Conservation (phyloP, 37 sponge, comb jelly and placozoan species). For the Ianthella basta region DNA sequence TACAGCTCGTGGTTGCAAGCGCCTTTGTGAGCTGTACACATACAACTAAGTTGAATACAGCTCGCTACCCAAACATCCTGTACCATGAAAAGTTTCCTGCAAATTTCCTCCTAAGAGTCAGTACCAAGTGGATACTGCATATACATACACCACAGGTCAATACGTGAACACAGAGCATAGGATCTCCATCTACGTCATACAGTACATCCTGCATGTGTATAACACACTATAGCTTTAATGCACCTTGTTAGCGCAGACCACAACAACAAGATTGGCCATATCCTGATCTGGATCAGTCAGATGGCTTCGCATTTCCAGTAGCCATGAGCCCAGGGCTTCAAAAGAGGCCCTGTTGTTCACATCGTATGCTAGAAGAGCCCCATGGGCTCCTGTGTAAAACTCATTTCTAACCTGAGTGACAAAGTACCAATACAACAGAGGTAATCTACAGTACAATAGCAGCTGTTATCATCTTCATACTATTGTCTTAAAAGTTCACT, state of each 20-base stretch:
- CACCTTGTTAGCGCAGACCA: constrained; percentile 93
- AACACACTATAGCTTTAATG: background rate
- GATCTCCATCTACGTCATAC: background rate
- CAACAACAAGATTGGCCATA: constrained; percentile 67
- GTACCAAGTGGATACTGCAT: too few species aligned
- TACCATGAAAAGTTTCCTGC: too few species aligned
- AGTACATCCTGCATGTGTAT: background rate
- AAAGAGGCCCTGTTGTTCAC: constrained; percentile 80
- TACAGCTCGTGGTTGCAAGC: too few species aligned
- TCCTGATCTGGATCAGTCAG: constrained; percentile 48
- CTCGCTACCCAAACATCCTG: too few species aligned
- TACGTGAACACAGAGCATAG: too few species aligned
- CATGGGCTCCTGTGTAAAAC: constrained; percentile 94
- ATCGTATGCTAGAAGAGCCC: constrained; percentile 91
- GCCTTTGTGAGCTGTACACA: too few species aligned
- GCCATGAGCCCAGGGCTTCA: constrained; percentile 78
- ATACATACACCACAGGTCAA: too few species aligned
- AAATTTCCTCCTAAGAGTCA: too few species aligned
- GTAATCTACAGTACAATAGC: background rate
- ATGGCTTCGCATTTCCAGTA: constrained; percentile 80
- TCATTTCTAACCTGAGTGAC: constrained; percentile 88
- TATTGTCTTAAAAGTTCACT: too few species aligned
- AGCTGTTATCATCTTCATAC: too few species aligned
- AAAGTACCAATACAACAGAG: too few species aligned
- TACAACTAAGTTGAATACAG: too few species aligned